Conservation (phyloP, 2,113 vertebrate genomes). For the Platysternon megacephalum region DNA sequence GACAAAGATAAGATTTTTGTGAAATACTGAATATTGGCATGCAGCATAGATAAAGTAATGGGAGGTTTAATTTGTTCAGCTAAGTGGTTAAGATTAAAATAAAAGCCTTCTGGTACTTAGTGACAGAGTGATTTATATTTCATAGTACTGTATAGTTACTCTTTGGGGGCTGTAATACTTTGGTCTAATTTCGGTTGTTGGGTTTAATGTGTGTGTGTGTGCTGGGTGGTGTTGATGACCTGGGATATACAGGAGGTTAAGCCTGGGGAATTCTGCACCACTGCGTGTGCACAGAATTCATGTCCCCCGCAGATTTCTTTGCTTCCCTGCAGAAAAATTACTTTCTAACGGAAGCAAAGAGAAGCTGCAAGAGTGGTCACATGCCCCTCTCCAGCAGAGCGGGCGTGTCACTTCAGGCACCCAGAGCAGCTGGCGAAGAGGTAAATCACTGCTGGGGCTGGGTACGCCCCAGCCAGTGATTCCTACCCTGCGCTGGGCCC, state of each 20-base stretch:
- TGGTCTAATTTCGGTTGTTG: neutral
- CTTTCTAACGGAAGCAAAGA: no score
- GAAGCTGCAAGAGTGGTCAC: no score
- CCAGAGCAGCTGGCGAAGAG: no score
- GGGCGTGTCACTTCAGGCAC: no score
- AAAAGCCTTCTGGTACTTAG: neutral
- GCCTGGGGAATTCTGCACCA: no score
- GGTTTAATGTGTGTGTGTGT: neutral
- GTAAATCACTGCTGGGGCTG: no score
- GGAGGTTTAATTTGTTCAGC: neutral
- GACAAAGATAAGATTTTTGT: neutral
- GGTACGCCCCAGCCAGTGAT: no score
- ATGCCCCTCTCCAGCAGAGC: no score
- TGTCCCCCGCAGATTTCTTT: no score
- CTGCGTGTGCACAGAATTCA: no score
- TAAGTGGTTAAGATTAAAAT: neutral
- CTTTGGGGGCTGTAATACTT: neutral
- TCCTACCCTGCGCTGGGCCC: no score
- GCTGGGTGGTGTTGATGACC: neutral
- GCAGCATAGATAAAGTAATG: neutral
- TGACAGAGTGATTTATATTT: neutral
- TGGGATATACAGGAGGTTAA: neutral
- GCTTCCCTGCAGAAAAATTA: no score
- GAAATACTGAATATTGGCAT: neutral
- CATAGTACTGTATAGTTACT: neutral